Evolutionary conservation across 2,113 vertebrate species (phyloP), one percentile per base, ranked within the genome.

Genomic region (Crotalus tigris): DNA sequence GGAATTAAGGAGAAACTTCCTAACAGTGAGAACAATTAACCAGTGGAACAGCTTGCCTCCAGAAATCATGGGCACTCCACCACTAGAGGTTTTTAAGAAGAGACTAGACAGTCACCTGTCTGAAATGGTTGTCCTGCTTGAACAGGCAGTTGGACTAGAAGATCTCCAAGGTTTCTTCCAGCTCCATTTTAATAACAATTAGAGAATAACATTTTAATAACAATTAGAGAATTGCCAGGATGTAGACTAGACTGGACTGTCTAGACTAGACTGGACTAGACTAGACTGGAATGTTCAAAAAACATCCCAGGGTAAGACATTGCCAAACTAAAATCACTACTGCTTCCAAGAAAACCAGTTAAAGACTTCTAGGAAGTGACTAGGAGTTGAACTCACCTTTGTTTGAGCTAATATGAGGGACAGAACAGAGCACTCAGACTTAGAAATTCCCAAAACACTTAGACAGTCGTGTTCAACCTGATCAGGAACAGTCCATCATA

Each of bases 31-130:
- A 9, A 51, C 49, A 51, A 51, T 51, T 51, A 9, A 51, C 1
- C 49, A 51, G 8, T 51, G 49, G 49, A 51, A 51, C 8, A 51
- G 1, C 49, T 1, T 51, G 8, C 1, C 49, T 51, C 8, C 49
- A 9, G 49, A 51, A 51, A 51, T 51, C 0, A 0, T 51, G 49
- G 1, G 8, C 0, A 0, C 8, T 51, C 8, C 49, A 51, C 1
- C 49, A 51, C 1, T 51, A 0, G 8, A 51, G 8, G 1, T 9
- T 51, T 51, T 51, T 51, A 51, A 51, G 49, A 9, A 51, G 49
- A 51, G 49, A 51, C 49, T 51, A 9, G 49, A 9, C 49, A 8
- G 49, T 8, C 49, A 49, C 8, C 8, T 51, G 49, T 51, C 49
- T 51, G 49, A 51, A 51, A 51, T 51, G 8, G 1, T 51, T 51